Base-by-base conservation (phyloP, 1,140 invertebrate species). In the Aphaenogaster ashmeadi region DNA sequence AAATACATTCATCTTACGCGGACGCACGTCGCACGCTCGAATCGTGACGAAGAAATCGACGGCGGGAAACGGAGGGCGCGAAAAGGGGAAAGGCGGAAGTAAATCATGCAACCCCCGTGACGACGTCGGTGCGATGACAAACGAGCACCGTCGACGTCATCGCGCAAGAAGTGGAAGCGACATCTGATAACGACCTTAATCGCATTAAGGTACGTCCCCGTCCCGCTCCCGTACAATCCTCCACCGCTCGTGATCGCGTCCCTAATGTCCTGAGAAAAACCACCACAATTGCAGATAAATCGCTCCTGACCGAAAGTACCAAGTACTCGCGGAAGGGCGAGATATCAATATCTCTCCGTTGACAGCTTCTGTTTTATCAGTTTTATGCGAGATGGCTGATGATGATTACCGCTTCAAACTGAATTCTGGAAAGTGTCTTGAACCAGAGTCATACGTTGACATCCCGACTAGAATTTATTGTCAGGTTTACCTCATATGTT, bases 141-240 rank as follows among this genome's bases (percentile, higher is more conserved):
- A 95, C 92, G 95, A 95, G 93, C 91, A 36, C 85, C 83, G 83
- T 72, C 91, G 91, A 93, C 93, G 92, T 94, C 93, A 93, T 91
- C 92, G 88, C 72, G 91, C 92, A 88, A 93, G 91, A 94, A 94
- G 92, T 93, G 92, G 88, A 92, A 93, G 91, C 93, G 94, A 95
- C 94, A 95, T 95, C 95, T 95, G 95, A 95, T 95, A 95, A 94
- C 93, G 93, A 86, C 92, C 91, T 92, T 94, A 95, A 94, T 95
- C 94, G 94, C 92, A 93, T 94, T 94, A 93, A 91, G 91, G 90
- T 89, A 88, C 92, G 83, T 90, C 88, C 58, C 54, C 69, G 50
- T 27, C 21, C 69, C 54, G 83, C 89, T 86, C 38, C 71, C 74
- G 62, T 67, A 87, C 88, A 89, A 77, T 88, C 83, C 87, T 60